These are phyloP conservation scores for Anarsia innoxiella DNA, from an alignment of 2,888 invertebrate genomes.

Conservation along the genomic window DNA sequence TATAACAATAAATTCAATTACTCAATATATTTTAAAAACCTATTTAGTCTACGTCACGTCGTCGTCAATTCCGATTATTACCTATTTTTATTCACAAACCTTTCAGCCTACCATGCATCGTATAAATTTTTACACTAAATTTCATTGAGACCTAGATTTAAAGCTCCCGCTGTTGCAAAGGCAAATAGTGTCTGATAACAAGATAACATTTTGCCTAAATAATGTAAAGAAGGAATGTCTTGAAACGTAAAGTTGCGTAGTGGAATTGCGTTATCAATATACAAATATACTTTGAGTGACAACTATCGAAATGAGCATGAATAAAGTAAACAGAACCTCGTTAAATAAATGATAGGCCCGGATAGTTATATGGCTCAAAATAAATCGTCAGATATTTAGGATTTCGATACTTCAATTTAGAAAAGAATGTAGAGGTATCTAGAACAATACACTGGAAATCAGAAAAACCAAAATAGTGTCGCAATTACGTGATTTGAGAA, in stretches of 20 bases:
- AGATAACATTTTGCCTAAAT: constrained; percentile 21
- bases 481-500: constrained; percentile 25
- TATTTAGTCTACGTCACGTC: constrained; percentile 17
- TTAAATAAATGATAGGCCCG: not conserved
- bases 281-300: constrained; percentile 8
- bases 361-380: not conserved
- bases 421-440: no score
- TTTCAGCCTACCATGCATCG: constrained; percentile 20
- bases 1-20: constrained; percentile 25
- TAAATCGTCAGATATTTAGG: no score
- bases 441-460: constrained; percentile 13
- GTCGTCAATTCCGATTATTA: constrained; percentile 18
- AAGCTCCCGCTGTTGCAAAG: constrained; percentile 32
- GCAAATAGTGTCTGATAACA: constrained; percentile 27
- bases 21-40: constrained; percentile 16
- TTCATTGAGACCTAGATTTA: constrained; percentile 36
- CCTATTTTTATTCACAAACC: constrained; percentile 24
- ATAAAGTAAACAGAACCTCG: not conserved
- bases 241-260: constrained; percentile 28
- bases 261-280: constrained; percentile 12
- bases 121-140: constrained; percentile 21
- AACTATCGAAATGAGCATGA: constrained; percentile 1
- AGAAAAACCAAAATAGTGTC: constrained; percentile 18
- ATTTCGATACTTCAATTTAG: no score
- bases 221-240: constrained; percentile 39